Base-by-base conservation (phyloP, 1,140 invertebrate species). In the Drosophila sechellia region DNA sequence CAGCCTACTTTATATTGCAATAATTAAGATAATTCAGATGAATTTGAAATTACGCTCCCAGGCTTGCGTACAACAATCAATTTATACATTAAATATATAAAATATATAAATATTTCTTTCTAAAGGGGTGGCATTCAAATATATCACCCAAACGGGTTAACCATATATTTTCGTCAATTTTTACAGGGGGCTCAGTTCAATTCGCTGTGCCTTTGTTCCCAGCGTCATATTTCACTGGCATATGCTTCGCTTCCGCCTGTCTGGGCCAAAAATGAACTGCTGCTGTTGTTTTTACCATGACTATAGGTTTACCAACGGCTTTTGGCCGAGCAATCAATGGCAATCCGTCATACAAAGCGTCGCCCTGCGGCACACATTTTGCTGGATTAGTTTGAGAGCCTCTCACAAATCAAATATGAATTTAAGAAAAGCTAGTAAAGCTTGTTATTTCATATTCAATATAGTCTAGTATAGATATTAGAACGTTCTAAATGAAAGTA, bases 161-260 rank as follows among this genome's bases (percentile, higher is more conserved):
- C 39, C 46, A 34, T 20, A 60, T 55, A 46, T 12, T 12, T 57
- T 27, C 25, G 46, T 25, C 61, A 61, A 60, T 65, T 57, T 85
- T 75, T 85, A 56, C 71, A 73, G 46, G 37, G 48, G 46, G 45
- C n/a, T 46, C 50, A 40, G 13, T 40, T 66, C 40, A 55, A 46
- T 27, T 59, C 57, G 43, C 17, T 17, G 17, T 57, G 71, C 71
- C 77, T 77, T 81, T 81, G 72, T 81, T 72, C 55, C 46, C 69
- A 76, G 57, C 58, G 17, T 73, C 61, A 85, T 64, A 74, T 66
- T 80, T 79, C 61, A 57, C 40, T 55, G 39, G 25, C 65, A 65
- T 59, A 76, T 65, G 55, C 31, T 50, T 43, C 35, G 40, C 40
- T 72, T 79, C 68, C 68, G 72, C 52, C 35, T 48, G 42, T 69